These are phyloP conservation scores for Eristalinus sepulchralis DNA, from an alignment of 2,888 invertebrate genomes.

Conservation along the genomic window DNA sequence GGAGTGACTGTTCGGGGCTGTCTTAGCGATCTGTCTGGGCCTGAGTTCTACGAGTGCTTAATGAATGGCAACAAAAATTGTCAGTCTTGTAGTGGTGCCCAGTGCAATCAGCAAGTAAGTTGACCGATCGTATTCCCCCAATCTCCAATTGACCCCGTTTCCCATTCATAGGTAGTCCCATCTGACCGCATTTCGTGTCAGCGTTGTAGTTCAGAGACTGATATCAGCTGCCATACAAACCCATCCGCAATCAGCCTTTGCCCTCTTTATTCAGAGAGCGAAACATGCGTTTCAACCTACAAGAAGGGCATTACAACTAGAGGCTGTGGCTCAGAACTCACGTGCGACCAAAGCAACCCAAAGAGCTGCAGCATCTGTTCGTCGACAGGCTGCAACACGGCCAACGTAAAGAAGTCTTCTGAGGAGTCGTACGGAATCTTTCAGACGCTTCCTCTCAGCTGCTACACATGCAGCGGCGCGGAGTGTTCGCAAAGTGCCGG, in stretches of 20 bases:
- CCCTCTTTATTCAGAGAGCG: constrained; percentile 60
- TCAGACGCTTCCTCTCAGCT: constrained; percentile 73
- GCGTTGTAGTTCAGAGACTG: constrained; percentile 70
- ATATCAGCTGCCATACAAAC: constrained; percentile 55
- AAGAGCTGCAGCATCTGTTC: constrained; percentile 71
- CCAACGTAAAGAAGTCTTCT: constrained; percentile 61
- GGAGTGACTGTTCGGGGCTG: constrained; percentile 73
- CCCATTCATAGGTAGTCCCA: constrained; percentile 22
- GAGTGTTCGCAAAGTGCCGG: constrained; percentile 48
- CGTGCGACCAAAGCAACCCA: constrained; percentile 51
- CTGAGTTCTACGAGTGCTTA: constrained; percentile 72
- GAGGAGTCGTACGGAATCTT: constrained; percentile 72
- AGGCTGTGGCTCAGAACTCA: constrained; percentile 71
- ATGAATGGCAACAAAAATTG: constrained; percentile 60
- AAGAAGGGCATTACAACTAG: constrained; percentile 71
- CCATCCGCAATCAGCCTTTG: constrained; percentile 66
- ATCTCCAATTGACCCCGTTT: background rate
- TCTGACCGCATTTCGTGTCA: constrained; percentile 70
- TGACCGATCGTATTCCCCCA: background rate
- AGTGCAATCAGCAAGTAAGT: constrained; percentile 72
- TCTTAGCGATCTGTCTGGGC: constrained; percentile 65
- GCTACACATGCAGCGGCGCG: constrained; percentile 69
- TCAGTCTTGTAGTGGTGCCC: constrained; percentile 63
- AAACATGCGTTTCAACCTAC: constrained; percentile 70
- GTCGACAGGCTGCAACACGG: constrained; percentile 69